These are phyloP conservation scores for Artemisiospiza belli DNA, from an alignment of 2,113 vertebrate genomes.

Conservation along the genomic window DNA sequence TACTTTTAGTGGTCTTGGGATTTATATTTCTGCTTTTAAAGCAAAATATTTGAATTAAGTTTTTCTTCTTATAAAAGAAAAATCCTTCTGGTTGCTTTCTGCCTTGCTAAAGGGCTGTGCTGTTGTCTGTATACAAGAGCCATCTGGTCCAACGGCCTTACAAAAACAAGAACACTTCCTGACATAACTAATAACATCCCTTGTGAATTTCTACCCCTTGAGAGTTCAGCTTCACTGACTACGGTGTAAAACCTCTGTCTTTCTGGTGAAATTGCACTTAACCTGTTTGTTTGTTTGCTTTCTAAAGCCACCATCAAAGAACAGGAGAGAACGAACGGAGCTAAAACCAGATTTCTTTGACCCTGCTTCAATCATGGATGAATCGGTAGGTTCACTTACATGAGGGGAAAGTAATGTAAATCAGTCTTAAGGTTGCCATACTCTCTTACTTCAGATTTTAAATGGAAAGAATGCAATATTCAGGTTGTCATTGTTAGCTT, in stretches of 20 bases:
- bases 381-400: conserved; percentile 86
- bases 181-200: neutral
- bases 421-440: neutral
- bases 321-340: conserved; percentile 95
- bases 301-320: conserved; percentile 94
- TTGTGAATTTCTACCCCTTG: neutral
- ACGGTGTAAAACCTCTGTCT: neutral
- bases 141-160: neutral
- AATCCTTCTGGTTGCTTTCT: neutral
- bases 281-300: conserved; percentile 31
- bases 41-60: neutral
- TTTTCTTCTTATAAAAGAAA: neutral
- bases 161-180: neutral
- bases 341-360: conserved; percentile 99
- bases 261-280: neutral
- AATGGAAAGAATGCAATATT: neutral
- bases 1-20: neutral
- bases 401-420: neutral
- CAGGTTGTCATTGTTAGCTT: neutral
- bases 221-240: neutral
- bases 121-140: neutral
- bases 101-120: neutral
- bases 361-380: conserved; percentile 99
- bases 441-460: neutral
- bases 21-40: neutral